phyloP scores from a whole-genome alignment of 2,113 vertebrate species.

The Pedionomus torquatus region DNA sequence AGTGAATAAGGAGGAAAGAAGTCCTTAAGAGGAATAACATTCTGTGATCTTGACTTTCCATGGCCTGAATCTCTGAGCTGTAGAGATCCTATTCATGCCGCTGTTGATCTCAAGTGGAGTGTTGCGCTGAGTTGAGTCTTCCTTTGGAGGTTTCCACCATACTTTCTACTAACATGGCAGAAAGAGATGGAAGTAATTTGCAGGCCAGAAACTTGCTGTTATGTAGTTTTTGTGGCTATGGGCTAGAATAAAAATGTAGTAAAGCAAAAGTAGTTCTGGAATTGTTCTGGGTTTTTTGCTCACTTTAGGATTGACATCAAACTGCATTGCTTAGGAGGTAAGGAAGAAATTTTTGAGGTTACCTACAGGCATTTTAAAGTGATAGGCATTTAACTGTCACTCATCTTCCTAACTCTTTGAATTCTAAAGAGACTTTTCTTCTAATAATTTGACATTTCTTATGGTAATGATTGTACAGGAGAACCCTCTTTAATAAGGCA shows the following conservation, averaged over 20 bases:
- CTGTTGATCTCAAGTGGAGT: neutral
- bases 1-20: neutral
- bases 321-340: neutral
- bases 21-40: neutral
- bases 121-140: neutral
- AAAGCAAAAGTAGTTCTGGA: neutral
- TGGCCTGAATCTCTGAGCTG: neutral
- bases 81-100: neutral
- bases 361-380: neutral
- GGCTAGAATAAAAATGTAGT: neutral
- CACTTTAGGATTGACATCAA: neutral
- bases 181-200: neutral
- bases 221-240: neutral
- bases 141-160: neutral
- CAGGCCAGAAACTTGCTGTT: neutral
- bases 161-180: neutral
- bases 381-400: neutral
- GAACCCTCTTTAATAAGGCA: neutral
- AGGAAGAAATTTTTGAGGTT: neutral
- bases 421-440: neutral
- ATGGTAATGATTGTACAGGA: neutral
- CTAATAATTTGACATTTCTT: neutral
- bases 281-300: fast-evolving
- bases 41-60: neutral
- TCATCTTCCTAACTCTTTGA: neutral